A percentile compares a stretch with the other conserved stretches of the same genome.
Conservation (phyloP, 2,113 vertebrate genomes). For the Octodon degus region DNA sequence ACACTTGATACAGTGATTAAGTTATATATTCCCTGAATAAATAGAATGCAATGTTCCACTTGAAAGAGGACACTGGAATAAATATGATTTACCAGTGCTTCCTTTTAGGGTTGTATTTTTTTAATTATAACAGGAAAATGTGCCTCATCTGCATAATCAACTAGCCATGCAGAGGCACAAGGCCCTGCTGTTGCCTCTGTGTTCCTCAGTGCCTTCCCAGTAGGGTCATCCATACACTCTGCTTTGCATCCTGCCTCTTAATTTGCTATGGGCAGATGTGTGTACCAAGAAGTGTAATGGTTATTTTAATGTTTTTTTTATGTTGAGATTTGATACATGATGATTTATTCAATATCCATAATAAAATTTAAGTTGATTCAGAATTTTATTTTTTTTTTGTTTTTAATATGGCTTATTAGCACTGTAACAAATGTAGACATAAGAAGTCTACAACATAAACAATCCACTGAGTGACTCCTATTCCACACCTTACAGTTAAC, state of each 20-base stretch:
- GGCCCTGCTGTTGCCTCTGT: background rate
- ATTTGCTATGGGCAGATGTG: background rate
- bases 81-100: background rate
- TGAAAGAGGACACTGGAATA: background rate
- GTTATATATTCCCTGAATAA: slow-evolving; percentile 15
- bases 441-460: background rate
- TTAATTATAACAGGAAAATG: slow-evolving; percentile 6
- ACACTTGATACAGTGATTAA: background rate
- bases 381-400: background rate
- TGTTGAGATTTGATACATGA: background rate
- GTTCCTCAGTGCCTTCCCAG: background rate
- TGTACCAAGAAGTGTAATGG: background rate
- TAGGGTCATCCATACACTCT: too few species aligned
- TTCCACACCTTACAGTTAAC: too few species aligned
- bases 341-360: background rate
- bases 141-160: background rate
- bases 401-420: too few species aligned
- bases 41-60: background rate
- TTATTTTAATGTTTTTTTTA: background rate
- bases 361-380: slow-evolving; percentile 4
- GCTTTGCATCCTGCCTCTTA: background rate
- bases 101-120: background rate
- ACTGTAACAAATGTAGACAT: too few species aligned
- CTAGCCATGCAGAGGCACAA: background rate
- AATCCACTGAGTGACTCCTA: too few species aligned